A percentile compares a stretch with the other conserved stretches of the same genome.
phyloP scores from a whole-genome alignment of 1,140 invertebrate species.

The Ericerus pela region DNA sequence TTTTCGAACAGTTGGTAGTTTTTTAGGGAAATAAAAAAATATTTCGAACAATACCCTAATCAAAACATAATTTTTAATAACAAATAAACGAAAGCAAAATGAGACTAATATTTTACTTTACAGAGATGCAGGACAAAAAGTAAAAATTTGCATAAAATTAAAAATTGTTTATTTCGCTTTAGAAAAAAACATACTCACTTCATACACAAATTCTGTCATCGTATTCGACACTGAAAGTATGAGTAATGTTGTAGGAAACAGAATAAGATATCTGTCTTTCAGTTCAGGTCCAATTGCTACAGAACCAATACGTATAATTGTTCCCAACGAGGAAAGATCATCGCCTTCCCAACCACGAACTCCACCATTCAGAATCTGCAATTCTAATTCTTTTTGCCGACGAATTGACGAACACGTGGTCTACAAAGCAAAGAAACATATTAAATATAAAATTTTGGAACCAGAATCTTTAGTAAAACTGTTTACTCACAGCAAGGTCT shows the following conservation, averaged over 20 bases:
- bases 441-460: background rate
- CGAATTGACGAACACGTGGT: conserved; percentile 65
- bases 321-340: conserved; percentile 53
- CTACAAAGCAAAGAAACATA: conserved; percentile 35
- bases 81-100: background rate
- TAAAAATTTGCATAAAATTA: background rate
- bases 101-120: too few species aligned
- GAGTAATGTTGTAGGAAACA: conserved; percentile 77
- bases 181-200: too few species aligned
- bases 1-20: too few species aligned
- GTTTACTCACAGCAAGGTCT: conserved; percentile 71
- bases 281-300: conserved; percentile 65
- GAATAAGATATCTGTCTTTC: conserved; percentile 77
- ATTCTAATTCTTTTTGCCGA: conserved; percentile 88
- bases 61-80: background rate
- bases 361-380: conserved; percentile 82
- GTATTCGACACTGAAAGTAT: conserved; percentile 77
- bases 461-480: background rate
- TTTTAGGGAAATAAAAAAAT: too few species aligned
- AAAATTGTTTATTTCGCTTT: background rate
- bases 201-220: conserved; percentile 89
- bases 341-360: conserved; percentile 93
- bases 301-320: conserved; percentile 71
- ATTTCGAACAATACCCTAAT: too few species aligned
- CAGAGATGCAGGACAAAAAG: background rate